These are phyloP conservation scores for Vanacampus margaritifer DNA, from an alignment of 2,113 vertebrate genomes.

Conservation along the genomic window DNA sequence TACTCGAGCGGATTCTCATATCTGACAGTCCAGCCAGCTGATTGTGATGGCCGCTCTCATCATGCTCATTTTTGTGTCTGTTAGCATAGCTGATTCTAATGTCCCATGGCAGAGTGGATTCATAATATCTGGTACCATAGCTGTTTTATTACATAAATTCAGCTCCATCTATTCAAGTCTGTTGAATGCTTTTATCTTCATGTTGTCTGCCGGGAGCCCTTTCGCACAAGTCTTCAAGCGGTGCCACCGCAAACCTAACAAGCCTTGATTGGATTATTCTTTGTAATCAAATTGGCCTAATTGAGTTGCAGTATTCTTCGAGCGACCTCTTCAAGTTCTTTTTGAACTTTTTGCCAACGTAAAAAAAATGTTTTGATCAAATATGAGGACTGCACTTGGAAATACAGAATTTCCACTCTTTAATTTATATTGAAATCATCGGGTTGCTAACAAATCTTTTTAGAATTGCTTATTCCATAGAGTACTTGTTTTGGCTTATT, in stretches of 20 bases:
- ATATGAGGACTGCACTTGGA: neutral
- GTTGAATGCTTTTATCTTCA: neutral
- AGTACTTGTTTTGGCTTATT: too few relatives aligned
- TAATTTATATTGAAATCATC: neutral
- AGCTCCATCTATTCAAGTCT: neutral
- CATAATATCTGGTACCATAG: neutral
- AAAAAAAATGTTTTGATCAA: too few relatives aligned
- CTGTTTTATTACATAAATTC: neutral
- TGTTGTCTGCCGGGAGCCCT: neutral
- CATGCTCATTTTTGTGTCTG: too few relatives aligned
- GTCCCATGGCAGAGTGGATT: neutral
- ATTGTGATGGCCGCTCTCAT: too few relatives aligned
- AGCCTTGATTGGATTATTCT: constrained; percentile 20
- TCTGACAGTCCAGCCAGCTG: too few relatives aligned
- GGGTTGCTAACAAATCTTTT: too few relatives aligned
- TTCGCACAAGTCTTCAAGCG: neutral
- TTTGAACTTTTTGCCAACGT: constrained; percentile 1
- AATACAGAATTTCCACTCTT: constrained; percentile 4
- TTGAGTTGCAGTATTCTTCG: constrained; percentile 30
- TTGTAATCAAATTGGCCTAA: constrained; percentile 16
- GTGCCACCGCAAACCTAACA: constrained; percentile 7
- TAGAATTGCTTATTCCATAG: too few relatives aligned
- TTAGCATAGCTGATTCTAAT: neutral
- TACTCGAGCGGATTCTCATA: too few relatives aligned
- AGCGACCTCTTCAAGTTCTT: constrained; percentile 23